Evolutionary conservation across 2,797 vertebrate genomes (phyloP).

Genomic region (Borostomias antarcticus): DNA sequence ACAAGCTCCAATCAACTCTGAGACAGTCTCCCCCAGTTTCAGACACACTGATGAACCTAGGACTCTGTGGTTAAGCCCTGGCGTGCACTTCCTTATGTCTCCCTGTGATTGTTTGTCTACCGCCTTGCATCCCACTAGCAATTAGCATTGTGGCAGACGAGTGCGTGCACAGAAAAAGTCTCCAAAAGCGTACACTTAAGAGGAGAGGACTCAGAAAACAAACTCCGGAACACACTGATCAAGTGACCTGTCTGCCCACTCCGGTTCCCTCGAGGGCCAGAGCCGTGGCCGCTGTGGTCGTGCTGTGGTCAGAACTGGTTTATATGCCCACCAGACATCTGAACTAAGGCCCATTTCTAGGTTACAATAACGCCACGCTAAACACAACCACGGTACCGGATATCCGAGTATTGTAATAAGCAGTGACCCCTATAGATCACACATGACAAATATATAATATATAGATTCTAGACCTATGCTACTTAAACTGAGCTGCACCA

Average conservation of each 20-base stretch:
- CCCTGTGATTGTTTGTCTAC: conserved; percentile 35
- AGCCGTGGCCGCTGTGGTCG: conserved; percentile 63
- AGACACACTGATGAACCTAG: conserved; percentile 16
- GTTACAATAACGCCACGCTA: conserved; percentile 64
- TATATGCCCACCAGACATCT: conserved; percentile 61
- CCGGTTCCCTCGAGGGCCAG: conserved; percentile 57
- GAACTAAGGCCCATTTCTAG: conserved; percentile 68
- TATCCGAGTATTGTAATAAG: conserved; percentile 74
- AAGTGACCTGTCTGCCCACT: conserved; percentile 73
- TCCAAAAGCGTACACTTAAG: conserved; percentile 66
- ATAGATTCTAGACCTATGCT: too few relatives aligned
- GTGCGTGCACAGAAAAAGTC: conserved; percentile 45
- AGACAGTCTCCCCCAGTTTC: conserved; percentile 36
- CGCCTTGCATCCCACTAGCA: conserved; percentile 56
- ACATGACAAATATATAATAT: conserved; percentile 1
- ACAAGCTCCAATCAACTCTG: conserved; percentile 19
- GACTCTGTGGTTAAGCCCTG: conserved; percentile 28
- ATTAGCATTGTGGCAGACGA: conserved; percentile 61
- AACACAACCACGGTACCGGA: conserved; percentile 67
- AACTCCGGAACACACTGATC: conserved; percentile 77
- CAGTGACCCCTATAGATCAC: conserved; percentile 34
- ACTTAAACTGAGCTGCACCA: too few relatives aligned
- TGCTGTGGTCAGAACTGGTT: conserved; percentile 58
- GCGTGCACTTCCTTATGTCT: conserved; percentile 39
- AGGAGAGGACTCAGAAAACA: conserved; percentile 65